Evolutionary conservation across 2,113 vertebrate genomes (phyloP).

Genomic region (Synchiropus splendidus): DNA sequence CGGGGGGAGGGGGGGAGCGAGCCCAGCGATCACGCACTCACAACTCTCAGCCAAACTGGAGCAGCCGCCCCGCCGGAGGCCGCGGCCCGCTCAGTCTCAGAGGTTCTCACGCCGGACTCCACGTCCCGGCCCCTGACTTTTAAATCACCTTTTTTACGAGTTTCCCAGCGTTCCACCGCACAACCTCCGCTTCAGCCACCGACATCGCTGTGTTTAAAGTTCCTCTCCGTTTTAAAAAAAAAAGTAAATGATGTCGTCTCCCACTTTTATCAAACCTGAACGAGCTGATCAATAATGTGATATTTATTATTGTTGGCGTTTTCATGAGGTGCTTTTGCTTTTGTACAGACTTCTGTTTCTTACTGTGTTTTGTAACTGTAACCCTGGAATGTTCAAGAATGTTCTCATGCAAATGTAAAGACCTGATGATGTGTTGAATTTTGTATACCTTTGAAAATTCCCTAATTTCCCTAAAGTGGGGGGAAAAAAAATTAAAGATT

Average conservation of each 20-base stretch:
- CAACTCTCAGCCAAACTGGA: too few relatives aligned
- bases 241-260: conserved; percentile 5
- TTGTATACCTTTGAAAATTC: conserved; percentile 57
- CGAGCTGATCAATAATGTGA: conserved; percentile 35
- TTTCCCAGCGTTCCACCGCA: too few relatives aligned
- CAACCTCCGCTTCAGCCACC: not conserved
- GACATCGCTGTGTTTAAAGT: conserved; percentile 3
- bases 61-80: too few relatives aligned
- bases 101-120: too few relatives aligned
- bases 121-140: too few relatives aligned
- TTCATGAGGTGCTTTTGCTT: conserved; percentile 34
- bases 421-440: conserved; percentile 44
- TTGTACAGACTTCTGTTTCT: conserved; percentile 44
- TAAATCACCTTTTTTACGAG: too few relatives aligned
- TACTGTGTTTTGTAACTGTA: conserved; percentile 46
- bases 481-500: conserved; percentile 63
- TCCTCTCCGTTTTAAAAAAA: conserved; percentile 14
- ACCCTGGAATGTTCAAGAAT: conserved; percentile 31
- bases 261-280: conserved; percentile 37
- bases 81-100: too few relatives aligned
- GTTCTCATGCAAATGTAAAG: conserved; percentile 41
- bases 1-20: too few relatives aligned
- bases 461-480: conserved; percentile 41
- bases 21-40: too few relatives aligned
- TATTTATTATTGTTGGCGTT: conserved; percentile 42